Evolutionary conservation across 2,888 invertebrate species (phyloP), one percentile per base, ranked within the genome.

Genomic region (Dugesia japonica): DNA sequence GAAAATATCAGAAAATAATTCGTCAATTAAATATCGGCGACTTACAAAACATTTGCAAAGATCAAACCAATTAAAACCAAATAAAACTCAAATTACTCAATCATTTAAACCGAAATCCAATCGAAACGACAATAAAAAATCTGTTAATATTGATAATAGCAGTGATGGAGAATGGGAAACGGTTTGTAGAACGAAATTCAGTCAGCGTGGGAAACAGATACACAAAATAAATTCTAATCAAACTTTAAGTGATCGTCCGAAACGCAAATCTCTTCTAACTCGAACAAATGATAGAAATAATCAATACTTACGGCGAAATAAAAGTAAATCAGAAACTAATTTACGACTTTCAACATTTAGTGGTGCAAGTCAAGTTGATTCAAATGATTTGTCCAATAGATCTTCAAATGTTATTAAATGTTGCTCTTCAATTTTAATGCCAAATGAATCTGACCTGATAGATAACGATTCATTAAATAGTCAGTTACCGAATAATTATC

Each of bases 141-240:
- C 17, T 56, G 1, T n/a, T n/a, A 23, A 4, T 13, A 56, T 20
- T 56, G 23, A 56, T n/a, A 56, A 56, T n/a, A n/a, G 23, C 4
- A 56, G 56, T 56, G 56, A 56, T 56, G 56, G 56, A 56, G 56
- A 56, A 56, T 56, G 56, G 56, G 56, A 56, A 56, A 56, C 56
- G 4, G 56, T 56, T 56, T 56, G 56, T n/a, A n/a, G 56, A n/a
- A 20, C 56, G 7, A 56, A 56, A n/a, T 20, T 56, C 23, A 56
- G 56, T 56, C 56, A 56, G 17, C 56, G 56, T 13, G n/a, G 20
- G 1, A 56, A 56, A 23, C 38, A 38, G 17, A 9, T 23, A 7
- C 4, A 56, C 7, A 56, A 56, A 56, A 7, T 56, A 4, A 56
- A 56, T 23, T 23, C 56, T 23, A 56, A 56, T n/a, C 56, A 56